A percentile compares a stretch with the other conserved stretches of the same genome.
Evolutionary conservation across 2,113 vertebrate genomes (phyloP).

Genomic region (Laticauda laticaudata): DNA sequence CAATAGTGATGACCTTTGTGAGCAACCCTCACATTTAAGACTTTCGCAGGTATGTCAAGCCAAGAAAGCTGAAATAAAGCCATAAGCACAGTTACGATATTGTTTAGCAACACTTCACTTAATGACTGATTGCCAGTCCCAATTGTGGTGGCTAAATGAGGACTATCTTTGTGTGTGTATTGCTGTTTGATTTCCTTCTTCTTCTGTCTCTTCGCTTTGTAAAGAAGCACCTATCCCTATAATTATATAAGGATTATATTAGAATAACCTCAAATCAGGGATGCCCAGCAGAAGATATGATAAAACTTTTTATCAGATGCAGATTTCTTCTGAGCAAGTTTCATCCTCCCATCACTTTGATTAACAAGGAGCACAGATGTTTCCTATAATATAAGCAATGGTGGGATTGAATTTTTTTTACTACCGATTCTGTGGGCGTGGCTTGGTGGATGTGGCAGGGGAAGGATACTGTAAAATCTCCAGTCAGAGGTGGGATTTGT

Average conservation of each 20-base stretch:
- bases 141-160: neutral
- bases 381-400: neutral
- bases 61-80: neutral
- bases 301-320: neutral
- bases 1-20: neutral
- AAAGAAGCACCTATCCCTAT: neutral
- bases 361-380: neutral
- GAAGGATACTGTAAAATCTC: too few relatives aligned
- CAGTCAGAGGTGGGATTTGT: too few relatives aligned
- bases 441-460: too few relatives aligned
- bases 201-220: neutral
- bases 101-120: neutral
- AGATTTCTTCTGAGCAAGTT: neutral
- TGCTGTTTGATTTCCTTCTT: neutral
- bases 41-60: neutral
- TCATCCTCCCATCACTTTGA: slow-evolving; percentile 10
- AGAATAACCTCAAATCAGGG: neutral
- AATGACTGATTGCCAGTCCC: neutral
- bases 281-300: neutral
- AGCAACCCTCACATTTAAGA: neutral
- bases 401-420: too few relatives aligned
- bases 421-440: too few relatives aligned
- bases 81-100: neutral
- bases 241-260: neutral
- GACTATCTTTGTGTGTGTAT: neutral